Evolutionary conservation across 2,113 vertebrate species (phyloP).

Genomic region (Rhadina sibilatrix): DNA sequence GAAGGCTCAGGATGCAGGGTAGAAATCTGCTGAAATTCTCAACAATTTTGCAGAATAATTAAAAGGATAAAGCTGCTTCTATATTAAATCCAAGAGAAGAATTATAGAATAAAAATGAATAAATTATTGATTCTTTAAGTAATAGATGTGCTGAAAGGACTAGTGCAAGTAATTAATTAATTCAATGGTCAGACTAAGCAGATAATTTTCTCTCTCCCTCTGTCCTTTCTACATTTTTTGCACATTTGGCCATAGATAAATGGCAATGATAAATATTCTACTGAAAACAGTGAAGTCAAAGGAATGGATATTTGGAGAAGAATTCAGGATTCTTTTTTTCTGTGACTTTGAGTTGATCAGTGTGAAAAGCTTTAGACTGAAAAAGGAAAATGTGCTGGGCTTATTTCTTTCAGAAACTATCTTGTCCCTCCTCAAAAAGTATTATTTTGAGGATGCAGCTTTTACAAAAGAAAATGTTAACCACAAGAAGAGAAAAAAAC

Average conservation of each 20-base stretch:
- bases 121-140: conserved; percentile 2
- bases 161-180: background rate
- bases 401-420: background rate
- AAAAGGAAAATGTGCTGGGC: background rate
- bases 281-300: background rate
- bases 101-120: background rate
- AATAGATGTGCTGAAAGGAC: background rate
- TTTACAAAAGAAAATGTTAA: background rate
- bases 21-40: background rate
- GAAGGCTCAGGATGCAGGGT: background rate
- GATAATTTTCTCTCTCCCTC: background rate
- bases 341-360: background rate
- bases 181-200: background rate
- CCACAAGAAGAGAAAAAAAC: background rate
- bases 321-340: background rate
- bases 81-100: background rate
- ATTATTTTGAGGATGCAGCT: background rate
- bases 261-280: background rate
- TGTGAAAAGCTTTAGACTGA: background rate
- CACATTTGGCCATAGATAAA: background rate
- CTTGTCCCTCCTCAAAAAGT: background rate
- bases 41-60: background rate
- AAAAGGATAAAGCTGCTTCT: background rate
- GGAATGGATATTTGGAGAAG: background rate
- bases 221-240: background rate